Evolutionary conservation across 92 coral and sea anemone genomes (phyloP).

Genomic region (Porites evermanni): DNA sequence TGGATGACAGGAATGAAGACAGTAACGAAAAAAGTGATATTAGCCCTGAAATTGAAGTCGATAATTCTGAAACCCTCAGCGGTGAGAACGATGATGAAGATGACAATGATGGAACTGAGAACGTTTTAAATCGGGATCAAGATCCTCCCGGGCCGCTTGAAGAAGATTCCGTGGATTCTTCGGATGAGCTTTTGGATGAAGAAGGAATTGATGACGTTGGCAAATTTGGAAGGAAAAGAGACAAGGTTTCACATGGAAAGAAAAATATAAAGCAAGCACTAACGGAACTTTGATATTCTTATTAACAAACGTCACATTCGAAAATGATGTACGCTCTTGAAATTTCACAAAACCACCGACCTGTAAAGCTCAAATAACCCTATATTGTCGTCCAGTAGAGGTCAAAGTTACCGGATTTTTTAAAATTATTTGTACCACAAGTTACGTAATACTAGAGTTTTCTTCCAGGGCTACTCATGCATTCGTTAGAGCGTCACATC

Average conservation of each 20-base stretch:
- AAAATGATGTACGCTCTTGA: no score
- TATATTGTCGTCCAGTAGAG: no score
- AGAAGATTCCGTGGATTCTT: background rate
- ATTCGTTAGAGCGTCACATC: no score
- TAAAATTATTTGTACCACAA: no score
- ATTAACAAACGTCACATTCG: no score
- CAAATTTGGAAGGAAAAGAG: conserved; percentile 36
- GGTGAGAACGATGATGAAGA: background rate
- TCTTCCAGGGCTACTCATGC: no score
- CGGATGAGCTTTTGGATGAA: conserved; percentile 23
- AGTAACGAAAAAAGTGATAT: background rate
- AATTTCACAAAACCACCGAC: no score
- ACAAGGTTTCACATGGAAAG: background rate
- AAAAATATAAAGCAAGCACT: background rate
- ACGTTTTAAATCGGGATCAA: background rate
- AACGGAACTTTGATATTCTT: no score
- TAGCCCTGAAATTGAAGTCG: background rate
- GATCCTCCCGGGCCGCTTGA: background rate
- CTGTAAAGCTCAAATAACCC: no score
- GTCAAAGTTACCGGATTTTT: no score
- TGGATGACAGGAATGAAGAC: background rate
- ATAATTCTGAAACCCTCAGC: background rate
- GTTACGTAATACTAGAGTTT: no score
- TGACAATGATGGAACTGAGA: background rate
- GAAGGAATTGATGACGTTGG: conserved; percentile 45